A percentile compares a stretch with the other conserved stretches of the same genome.
Evolutionary conservation across 1,140 invertebrate genomes (phyloP).

Genomic region (Drosophila sproati): DNA sequence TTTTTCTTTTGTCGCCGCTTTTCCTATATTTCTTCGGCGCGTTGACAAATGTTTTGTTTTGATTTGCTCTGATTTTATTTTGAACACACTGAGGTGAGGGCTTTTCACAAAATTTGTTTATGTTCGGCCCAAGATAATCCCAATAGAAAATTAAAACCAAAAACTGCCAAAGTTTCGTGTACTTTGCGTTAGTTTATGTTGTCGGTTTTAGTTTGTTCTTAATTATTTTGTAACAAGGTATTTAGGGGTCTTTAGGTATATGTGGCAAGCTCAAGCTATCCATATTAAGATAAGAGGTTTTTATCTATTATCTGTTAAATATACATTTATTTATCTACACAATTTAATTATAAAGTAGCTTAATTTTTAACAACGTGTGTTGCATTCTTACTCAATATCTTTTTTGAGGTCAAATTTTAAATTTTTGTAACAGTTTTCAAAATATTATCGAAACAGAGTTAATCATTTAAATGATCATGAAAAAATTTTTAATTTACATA

Average conservation of each 20-base stretch:
- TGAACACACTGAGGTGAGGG: conserved; percentile 22
- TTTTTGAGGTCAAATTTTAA: too few species aligned
- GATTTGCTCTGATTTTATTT: conserved; percentile 79
- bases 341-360: too few species aligned
- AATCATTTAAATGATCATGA: too few species aligned
- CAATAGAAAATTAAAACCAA: conserved; percentile 25
- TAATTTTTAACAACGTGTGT: too few species aligned
- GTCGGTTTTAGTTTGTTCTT: not conserved
- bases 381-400: too few species aligned
- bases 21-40: conserved; percentile 15
- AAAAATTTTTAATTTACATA: too few species aligned
- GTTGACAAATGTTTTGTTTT: conserved; percentile 82
- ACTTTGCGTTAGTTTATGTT: conserved; percentile 5
- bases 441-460: too few species aligned
- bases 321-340: too few species aligned
- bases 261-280: not conserved
- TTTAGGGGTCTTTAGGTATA: not conserved
- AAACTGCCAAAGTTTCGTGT: not conserved
- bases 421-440: too few species aligned
- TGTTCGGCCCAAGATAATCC: conserved; percentile 32
- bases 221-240: conserved; percentile 6
- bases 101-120: conserved; percentile 31
- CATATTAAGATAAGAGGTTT: not conserved
- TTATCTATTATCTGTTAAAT: too few species aligned
- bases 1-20: conserved; percentile 32